Evolutionary conservation across 53 echinoderm and acorn worm species (phyloP), one percentile per base, ranked within the genome.

Genomic region (Paelopatides confundens): DNA sequence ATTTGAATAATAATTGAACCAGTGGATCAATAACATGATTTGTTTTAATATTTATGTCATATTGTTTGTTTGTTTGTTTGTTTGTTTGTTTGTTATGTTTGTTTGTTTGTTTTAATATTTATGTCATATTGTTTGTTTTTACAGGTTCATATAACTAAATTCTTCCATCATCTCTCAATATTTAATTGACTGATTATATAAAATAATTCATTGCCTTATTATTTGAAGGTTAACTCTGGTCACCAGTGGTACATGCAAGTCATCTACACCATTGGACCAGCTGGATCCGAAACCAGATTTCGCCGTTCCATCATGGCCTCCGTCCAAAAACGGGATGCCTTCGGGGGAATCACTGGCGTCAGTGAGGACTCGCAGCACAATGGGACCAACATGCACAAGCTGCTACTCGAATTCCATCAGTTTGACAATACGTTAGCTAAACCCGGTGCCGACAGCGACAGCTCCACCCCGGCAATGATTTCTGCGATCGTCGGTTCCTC

Each of bases 231-330:
- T 31, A 93, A 95, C 71, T 97, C 97, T 39, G 97, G 97, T 63
- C 97, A 97, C 35, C 97, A 97, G 86, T 97, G 97, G 97, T 97
- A 95, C 92, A 93, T 97, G 93, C 97, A 97, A 39, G 97, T 97
- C 18, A 91, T 97, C 49, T 97, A 97, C 71, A 95, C 95, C 68
- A 97, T 97, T 23, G 97, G 97, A 1, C 97, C 97, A 0, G 77
- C 97, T 0, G 97, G 94, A 50, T 81, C 90, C 17, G 29, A 85
- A 4, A 86, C 97, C 0, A 86, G 97, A 2, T 93, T 86, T 88
- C 90, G 94, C 27, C 93, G 97, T 37, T 93, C 97, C 17, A 27
- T 90, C 43, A 92, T 97, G 93, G 34, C 95, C 18, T 62, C 94
- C 31, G 87, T 97, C 31, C 66, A 90, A 65, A 90, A 90, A 69